Evolutionary conservation across 2,113 vertebrate species (phyloP).

Genomic region (Coracopsis vasa): DNA sequence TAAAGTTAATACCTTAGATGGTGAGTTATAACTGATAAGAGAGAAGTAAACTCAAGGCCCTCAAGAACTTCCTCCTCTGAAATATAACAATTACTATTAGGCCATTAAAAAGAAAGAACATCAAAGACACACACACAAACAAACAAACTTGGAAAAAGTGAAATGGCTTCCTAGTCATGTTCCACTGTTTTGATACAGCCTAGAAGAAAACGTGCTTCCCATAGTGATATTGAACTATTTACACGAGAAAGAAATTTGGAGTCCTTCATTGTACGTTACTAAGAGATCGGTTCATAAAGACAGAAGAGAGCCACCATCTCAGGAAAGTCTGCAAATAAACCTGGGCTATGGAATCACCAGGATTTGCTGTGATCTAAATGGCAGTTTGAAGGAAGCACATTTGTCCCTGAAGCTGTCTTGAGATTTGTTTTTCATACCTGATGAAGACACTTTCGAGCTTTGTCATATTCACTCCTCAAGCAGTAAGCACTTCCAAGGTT

Average conservation of each 20-base stretch:
- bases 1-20: not conserved
- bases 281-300: not conserved
- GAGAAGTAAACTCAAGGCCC: not conserved
- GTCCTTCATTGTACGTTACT: not conserved
- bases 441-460: constrained; percentile 95
- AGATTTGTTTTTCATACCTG: constrained; percentile 79
- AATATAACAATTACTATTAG: not conserved
- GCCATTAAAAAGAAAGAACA: not conserved
- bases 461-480: constrained; percentile 95
- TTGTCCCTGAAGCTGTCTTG: not conserved
- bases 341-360: not conserved
- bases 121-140: not conserved
- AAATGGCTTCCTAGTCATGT: not conserved
- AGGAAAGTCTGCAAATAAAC: not conserved
- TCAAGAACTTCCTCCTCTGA: not conserved
- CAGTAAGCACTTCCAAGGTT: constrained; percentile 98
- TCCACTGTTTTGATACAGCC: not conserved
- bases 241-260: not conserved
- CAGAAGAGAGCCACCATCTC: not conserved
- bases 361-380: not conserved
- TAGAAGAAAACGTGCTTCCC: not conserved
- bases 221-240: not conserved
- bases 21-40: not conserved
- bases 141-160: not conserved
- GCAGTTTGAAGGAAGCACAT: not conserved